phyloP scores from a whole-genome alignment of 2,113 vertebrate genomes.

The Aptenodytes forsteri region DNA sequence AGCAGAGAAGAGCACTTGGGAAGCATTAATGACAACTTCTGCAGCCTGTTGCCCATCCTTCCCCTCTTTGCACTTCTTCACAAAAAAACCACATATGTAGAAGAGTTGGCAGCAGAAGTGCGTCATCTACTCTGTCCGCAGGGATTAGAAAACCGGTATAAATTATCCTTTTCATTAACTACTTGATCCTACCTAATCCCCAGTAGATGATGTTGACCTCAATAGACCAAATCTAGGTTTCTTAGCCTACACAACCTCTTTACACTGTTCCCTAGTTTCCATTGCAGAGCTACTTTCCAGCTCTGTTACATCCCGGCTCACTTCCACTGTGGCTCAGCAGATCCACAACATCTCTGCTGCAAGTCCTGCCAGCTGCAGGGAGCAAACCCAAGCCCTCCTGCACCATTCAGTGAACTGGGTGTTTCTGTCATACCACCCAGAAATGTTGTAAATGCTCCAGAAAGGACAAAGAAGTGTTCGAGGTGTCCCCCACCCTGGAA shows the following conservation, averaged over 20 bases:
- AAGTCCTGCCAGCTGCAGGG: neutral
- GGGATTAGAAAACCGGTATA: constrained; percentile 23
- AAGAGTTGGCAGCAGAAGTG: neutral
- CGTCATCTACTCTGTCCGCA: neutral
- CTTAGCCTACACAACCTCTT: neutral
- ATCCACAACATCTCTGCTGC: fast-evolving
- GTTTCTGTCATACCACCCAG: neutral
- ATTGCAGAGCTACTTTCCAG: neutral
- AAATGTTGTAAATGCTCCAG: neutral
- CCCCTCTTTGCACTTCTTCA: neutral
- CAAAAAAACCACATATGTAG: neutral
- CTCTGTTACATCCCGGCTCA: neutral
- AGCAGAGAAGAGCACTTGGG: neutral
- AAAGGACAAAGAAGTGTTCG: neutral
- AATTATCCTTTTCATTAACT: constrained; percentile 58
- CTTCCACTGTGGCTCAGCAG: neutral
- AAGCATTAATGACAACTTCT: neutral
- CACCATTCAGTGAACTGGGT: fast-evolving
- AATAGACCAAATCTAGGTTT: neutral
- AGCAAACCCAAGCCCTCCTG: neutral
- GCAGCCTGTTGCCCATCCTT: neutral
- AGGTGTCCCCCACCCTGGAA: neutral
- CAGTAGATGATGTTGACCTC: constrained; percentile 22
- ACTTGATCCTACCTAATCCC: constrained; percentile 37
- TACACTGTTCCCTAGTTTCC: neutral